Percentiles rank a stretch among this genome's conserved stretches.
phyloP scores from a whole-genome alignment of 2,797 vertebrate genomes.

The Tadarida brasiliensis region DNA sequence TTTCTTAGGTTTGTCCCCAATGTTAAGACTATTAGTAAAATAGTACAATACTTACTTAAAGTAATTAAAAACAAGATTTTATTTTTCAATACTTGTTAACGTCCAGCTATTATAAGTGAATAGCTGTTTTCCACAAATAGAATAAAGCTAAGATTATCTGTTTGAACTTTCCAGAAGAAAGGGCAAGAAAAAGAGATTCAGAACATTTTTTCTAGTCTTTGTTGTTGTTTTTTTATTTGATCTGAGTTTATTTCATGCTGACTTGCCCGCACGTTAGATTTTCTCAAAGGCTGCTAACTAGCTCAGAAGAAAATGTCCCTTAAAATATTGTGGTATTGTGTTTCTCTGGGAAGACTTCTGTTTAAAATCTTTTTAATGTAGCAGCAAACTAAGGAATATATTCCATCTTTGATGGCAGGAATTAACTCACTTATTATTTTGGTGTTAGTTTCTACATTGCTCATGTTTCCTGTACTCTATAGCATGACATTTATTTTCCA shows the following conservation, averaged over 20 bases:
- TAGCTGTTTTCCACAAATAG: neutral
- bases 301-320: neutral
- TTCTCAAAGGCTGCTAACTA: neutral
- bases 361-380: neutral
- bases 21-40: neutral
- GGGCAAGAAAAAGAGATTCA: neutral
- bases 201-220: constrained; percentile 1
- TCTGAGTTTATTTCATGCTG: constrained; percentile 55
- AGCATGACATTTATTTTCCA: neutral
- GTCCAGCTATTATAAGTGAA: neutral
- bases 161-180: constrained; percentile 26
- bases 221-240: neutral
- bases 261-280: neutral
- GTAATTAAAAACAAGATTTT: neutral
- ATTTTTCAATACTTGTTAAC: constrained; percentile 3
- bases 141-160: constrained; percentile 24
- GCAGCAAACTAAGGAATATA: neutral
- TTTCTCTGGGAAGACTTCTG: neutral
- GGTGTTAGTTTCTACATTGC: neutral
- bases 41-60: neutral
- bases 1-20: neutral
- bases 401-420: neutral
- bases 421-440: neutral
- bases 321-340: neutral
- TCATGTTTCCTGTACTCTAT: neutral